Percentiles rank a stretch among this genome's conserved stretches.
Conservation (phyloP, 2,113 vertebrate species). For the Upupa epops region DNA sequence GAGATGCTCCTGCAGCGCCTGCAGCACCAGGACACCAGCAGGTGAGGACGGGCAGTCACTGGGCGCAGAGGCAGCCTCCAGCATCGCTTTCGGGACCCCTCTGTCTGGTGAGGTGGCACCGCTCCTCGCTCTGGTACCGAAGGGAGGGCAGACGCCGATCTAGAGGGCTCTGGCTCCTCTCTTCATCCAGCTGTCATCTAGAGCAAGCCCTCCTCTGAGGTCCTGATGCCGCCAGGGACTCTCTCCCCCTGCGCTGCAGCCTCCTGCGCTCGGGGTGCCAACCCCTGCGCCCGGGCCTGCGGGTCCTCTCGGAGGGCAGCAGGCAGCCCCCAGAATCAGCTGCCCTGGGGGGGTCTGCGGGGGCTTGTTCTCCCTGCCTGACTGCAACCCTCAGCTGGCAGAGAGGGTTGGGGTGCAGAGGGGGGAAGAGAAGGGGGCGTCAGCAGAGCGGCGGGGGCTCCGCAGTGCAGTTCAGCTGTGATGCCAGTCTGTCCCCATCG, state of each 20-base stretch:
- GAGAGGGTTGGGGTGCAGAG: not conserved
- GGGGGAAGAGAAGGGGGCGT: not conserved
- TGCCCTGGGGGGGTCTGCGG: no score
- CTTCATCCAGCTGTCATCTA: not conserved
- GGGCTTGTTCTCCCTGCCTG: no score
- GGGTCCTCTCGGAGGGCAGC: not conserved
- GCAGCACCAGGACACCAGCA: slow-evolving; percentile 85
- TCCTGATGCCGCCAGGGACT: not conserved
- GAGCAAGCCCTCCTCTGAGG: not conserved
- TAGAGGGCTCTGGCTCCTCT: not conserved
- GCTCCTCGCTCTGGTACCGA: not conserved
- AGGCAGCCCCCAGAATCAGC: not conserved
- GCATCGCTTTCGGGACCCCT: not conserved
- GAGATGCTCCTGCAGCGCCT: slow-evolving; percentile 84
- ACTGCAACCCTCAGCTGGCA: no score
- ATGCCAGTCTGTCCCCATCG: not conserved
- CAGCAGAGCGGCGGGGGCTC: not conserved
- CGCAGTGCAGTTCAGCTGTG: not conserved
- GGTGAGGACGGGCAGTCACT: slow-evolving; percentile 69
- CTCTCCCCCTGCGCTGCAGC: not conserved
- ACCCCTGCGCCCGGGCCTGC: not conserved
- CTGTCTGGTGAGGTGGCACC: not conserved
- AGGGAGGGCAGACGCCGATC: not conserved
- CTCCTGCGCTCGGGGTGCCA: not conserved
- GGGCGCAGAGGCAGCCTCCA: not conserved